Percentiles rank a stretch among this genome's conserved stretches.
These are phyloP conservation scores for Siniperca chuatsi DNA, from an alignment of 2,113 vertebrate species.

Conservation along the genomic window DNA sequence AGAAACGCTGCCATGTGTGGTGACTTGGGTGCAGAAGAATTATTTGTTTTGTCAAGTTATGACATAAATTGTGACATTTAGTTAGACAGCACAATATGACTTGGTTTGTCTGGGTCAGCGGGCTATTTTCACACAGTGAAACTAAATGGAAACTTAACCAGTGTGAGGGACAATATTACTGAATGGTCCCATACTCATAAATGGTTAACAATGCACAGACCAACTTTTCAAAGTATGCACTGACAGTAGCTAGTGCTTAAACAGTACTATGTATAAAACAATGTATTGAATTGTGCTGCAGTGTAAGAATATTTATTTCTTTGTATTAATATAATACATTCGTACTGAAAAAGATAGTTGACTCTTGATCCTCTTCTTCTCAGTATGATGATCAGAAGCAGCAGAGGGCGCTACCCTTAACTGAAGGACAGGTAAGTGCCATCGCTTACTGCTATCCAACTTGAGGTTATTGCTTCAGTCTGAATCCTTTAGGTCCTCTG, in stretches of 20 bases:
- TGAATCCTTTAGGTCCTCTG: neutral
- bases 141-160: neutral
- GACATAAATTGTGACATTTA: neutral
- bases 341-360: neutral
- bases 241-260: neutral
- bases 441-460: slow-evolving; percentile 3
- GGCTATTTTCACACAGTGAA: neutral
- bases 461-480: neutral
- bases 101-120: neutral
- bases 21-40: neutral
- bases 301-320: neutral
- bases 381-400: slow-evolving; percentile 60
- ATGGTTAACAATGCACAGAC: neutral
- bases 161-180: neutral
- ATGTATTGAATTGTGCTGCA: neutral
- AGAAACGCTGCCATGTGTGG: neutral
- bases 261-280: neutral
- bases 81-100: neutral
- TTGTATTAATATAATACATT: neutral
- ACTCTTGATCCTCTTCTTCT: slow-evolving; percentile 22
- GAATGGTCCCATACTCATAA: neutral
- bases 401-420: slow-evolving; percentile 46
- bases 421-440: slow-evolving; percentile 68
- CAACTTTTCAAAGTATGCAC: neutral
- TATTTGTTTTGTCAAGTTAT: slow-evolving; percentile 2